phyloP scores from a whole-genome alignment of 2,888 invertebrate species.

The Caenorhabditis sulstoni region DNA sequence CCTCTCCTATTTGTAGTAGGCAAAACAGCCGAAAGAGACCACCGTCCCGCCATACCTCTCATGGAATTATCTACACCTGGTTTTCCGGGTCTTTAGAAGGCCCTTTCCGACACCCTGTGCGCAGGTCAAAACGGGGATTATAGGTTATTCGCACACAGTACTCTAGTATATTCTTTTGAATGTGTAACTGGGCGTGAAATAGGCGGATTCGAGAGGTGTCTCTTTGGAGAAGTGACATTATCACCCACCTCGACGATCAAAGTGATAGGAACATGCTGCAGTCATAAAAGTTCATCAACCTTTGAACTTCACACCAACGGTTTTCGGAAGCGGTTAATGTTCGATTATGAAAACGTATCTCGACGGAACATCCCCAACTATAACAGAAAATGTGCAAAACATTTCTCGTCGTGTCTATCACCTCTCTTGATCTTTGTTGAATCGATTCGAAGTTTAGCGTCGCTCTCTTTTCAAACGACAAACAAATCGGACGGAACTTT shows the following conservation, averaged over 20 bases:
- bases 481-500: slow-evolving; percentile 32
- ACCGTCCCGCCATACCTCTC: neutral
- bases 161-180: slow-evolving; percentile 17
- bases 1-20: neutral
- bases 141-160: slow-evolving; percentile 7
- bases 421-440: neutral
- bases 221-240: too few relatives aligned
- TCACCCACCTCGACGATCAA: too few relatives aligned
- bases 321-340: too few relatives aligned
- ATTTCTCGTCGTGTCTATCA: neutral
- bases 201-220: neutral
- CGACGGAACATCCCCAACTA: too few relatives aligned
- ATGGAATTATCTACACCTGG: slow-evolving; percentile 27
- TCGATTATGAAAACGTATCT: too few relatives aligned
- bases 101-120: slow-evolving; percentile 19
- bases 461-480: slow-evolving; percentile 42
- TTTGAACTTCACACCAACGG: too few relatives aligned
- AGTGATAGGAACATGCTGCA: too few relatives aligned
- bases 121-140: slow-evolving; percentile 26
- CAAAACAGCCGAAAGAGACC: neutral
- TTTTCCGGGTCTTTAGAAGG: neutral
- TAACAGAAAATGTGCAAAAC: neutral
- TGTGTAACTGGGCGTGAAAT: slow-evolving; percentile 42
- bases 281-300: too few relatives aligned
- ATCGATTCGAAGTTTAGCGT: slow-evolving; percentile 14